Evolutionary conservation across 2,888 invertebrate genomes (phyloP).

Genomic region (Drepanosiphum platanoidis): DNA sequence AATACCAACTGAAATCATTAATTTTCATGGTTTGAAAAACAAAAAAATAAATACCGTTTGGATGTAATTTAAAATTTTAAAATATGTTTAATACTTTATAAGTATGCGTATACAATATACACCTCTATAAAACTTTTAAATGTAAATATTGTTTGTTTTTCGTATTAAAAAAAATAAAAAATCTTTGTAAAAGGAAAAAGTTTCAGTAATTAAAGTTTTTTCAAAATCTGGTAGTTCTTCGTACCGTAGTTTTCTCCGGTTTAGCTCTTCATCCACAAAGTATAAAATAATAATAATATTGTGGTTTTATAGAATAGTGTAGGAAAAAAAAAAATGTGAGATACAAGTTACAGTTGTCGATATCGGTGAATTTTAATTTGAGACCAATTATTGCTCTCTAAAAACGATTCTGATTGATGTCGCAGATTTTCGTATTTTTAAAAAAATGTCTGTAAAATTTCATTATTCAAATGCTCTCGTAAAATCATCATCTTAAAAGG

Average conservation of each 20-base stretch:
- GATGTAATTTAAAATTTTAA: background rate
- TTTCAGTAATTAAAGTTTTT: conserved; percentile 32
- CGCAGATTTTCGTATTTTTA: no score
- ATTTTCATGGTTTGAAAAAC: background rate
- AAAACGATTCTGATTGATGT: no score
- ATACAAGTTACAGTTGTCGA: no score
- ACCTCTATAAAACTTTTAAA: background rate
- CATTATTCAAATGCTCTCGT: no score
- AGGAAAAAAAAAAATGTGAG: background rate
- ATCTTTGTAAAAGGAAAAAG: background rate
- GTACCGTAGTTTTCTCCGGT: background rate
- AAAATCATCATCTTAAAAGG: no score
- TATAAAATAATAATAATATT: background rate
- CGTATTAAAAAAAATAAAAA: background rate
- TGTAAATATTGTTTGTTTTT: background rate
- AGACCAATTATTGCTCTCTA: no score
- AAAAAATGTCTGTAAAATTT: no score
- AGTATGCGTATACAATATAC: background rate
- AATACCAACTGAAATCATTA: background rate
- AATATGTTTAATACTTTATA: no score
- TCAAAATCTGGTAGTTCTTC: background rate
- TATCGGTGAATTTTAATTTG: no score
- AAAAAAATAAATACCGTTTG: no score
- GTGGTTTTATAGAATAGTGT: background rate
- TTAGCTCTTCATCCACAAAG: background rate